phyloP scores from a whole-genome alignment of 2,888 invertebrate species.

The Ernsta delagoae region DNA sequence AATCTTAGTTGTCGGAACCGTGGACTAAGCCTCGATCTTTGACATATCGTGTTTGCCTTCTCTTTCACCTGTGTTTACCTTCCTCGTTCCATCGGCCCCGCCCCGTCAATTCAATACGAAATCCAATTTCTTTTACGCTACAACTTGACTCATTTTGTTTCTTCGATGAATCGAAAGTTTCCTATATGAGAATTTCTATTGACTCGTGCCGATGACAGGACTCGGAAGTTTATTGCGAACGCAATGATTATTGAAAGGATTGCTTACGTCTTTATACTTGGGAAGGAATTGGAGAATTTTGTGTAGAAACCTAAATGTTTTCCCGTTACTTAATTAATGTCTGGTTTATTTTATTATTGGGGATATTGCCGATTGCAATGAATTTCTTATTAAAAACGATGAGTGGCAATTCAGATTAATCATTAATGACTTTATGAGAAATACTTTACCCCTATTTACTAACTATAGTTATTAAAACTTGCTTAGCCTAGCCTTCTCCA shows the following conservation, averaged over 20 bases:
- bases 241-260: conserved; percentile 38
- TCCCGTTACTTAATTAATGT: conserved; percentile 21
- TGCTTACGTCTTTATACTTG: conserved; percentile 36
- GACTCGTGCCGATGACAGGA: conserved; percentile 53
- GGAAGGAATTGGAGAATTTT: conserved; percentile 25
- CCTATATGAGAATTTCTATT: conserved; percentile 64
- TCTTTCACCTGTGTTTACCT: conserved; percentile 64
- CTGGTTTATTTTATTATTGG: conserved; percentile 7
- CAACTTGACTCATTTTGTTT: conserved; percentile 74
- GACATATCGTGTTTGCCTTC: conserved; percentile 65
- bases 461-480: too few relatives aligned
- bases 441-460: too few relatives aligned
- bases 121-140: conserved; percentile 78
- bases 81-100: conserved; percentile 39
- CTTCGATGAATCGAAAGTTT: conserved; percentile 59
- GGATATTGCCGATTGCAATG: not conserved
- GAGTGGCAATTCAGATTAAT: too few relatives aligned
- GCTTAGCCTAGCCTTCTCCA: too few relatives aligned
- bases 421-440: too few relatives aligned
- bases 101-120: conserved; percentile 72
- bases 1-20: conserved; percentile 29
- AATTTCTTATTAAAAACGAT: too few relatives aligned
- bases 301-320: conserved; percentile 23
- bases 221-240: conserved; percentile 34
- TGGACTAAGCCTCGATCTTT: conserved; percentile 50